Conservation (phyloP, 2,113 vertebrate genomes). For the Carassius gibelio region DNA sequence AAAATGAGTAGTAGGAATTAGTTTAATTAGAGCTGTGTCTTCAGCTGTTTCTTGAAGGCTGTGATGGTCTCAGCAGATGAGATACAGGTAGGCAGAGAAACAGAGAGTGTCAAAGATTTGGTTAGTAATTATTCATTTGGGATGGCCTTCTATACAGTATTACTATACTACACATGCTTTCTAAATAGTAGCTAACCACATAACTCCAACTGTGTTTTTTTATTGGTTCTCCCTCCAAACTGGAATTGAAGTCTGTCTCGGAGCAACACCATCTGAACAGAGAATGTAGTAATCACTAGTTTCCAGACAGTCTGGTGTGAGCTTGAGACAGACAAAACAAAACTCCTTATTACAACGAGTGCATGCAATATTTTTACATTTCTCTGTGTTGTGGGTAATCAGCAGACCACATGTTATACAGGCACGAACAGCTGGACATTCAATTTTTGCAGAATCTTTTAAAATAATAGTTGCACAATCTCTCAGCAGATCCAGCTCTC, state of each 20-base stretch:
- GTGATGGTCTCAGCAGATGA: no score
- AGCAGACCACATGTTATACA: constrained; percentile 72
- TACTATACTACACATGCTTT: no score
- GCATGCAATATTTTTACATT: constrained; percentile 75
- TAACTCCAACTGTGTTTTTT: no score
- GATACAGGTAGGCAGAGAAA: no score
- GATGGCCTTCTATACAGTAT: no score
- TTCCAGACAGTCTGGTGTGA: constrained; percentile 41
- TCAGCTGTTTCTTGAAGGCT: no score
- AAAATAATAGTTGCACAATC: constrained; percentile 52
- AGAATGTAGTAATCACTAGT: not conserved
- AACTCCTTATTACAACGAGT: constrained; percentile 72
- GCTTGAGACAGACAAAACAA: constrained; percentile 77
- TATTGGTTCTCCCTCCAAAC: constrained; percentile 55
- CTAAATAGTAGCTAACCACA: no score
- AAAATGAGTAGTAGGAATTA: no score
- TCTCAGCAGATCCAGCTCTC: constrained; percentile 60
- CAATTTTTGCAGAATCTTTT: not conserved
- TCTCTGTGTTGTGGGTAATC: constrained; percentile 67
- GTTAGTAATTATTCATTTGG: no score
- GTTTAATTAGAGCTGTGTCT: no score
- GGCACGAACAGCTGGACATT: constrained; percentile 69
- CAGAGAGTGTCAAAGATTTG: no score
- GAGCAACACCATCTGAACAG: constrained; percentile 65
- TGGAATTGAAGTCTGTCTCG: constrained; percentile 70